Conservation (phyloP, 1,140 invertebrate species). For the Stenopsyche tienmushanensis region DNA sequence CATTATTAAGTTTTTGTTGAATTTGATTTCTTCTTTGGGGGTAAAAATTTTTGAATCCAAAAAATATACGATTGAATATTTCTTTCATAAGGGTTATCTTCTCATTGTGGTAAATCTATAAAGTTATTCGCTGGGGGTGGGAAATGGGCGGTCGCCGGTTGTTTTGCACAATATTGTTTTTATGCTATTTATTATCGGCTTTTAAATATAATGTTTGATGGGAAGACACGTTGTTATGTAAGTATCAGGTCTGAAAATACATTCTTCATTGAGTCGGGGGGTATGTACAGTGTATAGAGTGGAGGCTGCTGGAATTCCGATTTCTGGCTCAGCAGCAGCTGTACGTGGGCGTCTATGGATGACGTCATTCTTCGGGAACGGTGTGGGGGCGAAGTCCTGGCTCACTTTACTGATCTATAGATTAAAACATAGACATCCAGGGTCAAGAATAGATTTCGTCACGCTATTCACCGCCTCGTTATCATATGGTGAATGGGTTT, state of each 20-base stretch:
- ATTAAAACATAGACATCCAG: not conserved
- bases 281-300: not conserved
- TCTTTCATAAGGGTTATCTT: too few relatives aligned
- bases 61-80: too few relatives aligned
- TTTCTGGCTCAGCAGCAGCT: not conserved
- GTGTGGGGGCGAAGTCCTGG: not conserved
- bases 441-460: not conserved
- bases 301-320: not conserved
- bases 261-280: not conserved
- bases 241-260: not conserved
- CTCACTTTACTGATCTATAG: too few relatives aligned
- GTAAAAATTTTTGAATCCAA: too few relatives aligned
- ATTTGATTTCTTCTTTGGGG: too few relatives aligned
- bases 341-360: conserved; percentile 21
- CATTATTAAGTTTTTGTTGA: too few relatives aligned
- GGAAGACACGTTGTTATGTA: too few relatives aligned
- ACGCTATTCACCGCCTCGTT: not conserved
- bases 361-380: conserved; percentile 10
- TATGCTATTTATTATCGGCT: too few relatives aligned
- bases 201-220: too few relatives aligned
- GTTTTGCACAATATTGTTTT: not conserved
- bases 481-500: not conserved
- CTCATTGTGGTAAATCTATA: too few relatives aligned
- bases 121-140: too few relatives aligned
- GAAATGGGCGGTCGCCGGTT: too few relatives aligned